Base-by-base conservation (phyloP, 2,888 invertebrate genomes). In the Plagodis dolabraria region DNA sequence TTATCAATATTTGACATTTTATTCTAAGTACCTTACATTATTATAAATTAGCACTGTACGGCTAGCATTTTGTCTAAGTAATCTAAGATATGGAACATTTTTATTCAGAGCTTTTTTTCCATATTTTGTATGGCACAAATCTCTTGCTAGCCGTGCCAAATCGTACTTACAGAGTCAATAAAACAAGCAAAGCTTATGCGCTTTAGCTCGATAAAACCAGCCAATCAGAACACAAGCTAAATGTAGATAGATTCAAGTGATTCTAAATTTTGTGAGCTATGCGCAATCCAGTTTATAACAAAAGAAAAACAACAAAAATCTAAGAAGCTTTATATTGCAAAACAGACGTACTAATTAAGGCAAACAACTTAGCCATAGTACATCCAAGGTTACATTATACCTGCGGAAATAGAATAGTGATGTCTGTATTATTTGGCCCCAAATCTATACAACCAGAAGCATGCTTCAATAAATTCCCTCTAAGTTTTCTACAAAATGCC, bases 291-390 rank as follows among this genome's bases (percentile, higher is more conserved):
- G 33, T 35, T 38, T 5, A 50, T n/a, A 51, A 47, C 33, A 42
- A 36, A 53, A 49, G 7, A 53, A 65, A 59, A 63, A 51, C 45
- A 57, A 44, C 7, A 33, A 46, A 52, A 36, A n/a, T 42, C 22
- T 57, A 54, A 43, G 48, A 61, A 63, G 60, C 61, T 63, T 63
- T 59, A 55, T 59, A 63, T 48, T 22, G 54, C 61, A 61, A 60
- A 59, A 36, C 0, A 51, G 35, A 47, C 47, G 9, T 43, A 51
- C 22, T 46, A 36, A 42, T 49, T 36, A 40, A 5, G 7, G 49
- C 50, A 40, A 58, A 61, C 11, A 40, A 60, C 53, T 48, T 52
- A 34, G 7, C n/a, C 34, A 9, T 12, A 42, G 47, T 47, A 53
- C 47, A 8, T 42, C 47, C 54, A 48, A 48, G 8, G 9, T 48